Evolutionary conservation across 2,888 invertebrate genomes (phyloP).

Genomic region (Trachelus tabidus): DNA sequence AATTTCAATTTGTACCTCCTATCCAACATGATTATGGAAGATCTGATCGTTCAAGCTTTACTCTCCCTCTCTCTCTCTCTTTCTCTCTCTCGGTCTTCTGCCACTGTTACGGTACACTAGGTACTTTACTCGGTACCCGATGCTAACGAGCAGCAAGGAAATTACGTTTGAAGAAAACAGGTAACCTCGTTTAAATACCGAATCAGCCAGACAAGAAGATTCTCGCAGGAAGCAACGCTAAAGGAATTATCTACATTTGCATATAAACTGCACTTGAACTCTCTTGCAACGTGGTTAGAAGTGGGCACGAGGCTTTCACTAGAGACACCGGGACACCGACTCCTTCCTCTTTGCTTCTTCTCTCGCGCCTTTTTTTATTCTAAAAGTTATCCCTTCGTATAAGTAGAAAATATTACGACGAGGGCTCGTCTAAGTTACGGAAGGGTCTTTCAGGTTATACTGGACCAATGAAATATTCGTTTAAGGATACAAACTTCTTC

Average conservation of each 20-base stretch:
- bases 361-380: not conserved
- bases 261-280: conserved; percentile 26
- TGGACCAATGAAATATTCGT: not conserved
- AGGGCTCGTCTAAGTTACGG: not conserved
- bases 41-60: not conserved
- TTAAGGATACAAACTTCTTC: not conserved
- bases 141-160: not conserved
- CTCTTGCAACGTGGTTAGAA: not conserved
- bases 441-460: not conserved
- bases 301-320: not conserved
- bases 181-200: not conserved
- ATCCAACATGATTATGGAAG: not conserved
- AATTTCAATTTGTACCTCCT: not conserved
- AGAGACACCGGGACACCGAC: not conserved
- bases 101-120: not conserved
- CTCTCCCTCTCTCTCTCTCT: not conserved
- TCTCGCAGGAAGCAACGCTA: conserved; percentile 15
- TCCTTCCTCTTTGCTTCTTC: not conserved
- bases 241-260: conserved; percentile 31
- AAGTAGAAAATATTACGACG: not conserved
- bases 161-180: not conserved
- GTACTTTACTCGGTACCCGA: not conserved
- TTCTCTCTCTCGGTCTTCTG: too few relatives aligned
- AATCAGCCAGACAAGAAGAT: conserved; percentile 1
- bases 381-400: not conserved